These are phyloP conservation scores for Caenorhabditis inopinata DNA, from an alignment of 1,140 invertebrate species.

Conservation along the genomic window DNA sequence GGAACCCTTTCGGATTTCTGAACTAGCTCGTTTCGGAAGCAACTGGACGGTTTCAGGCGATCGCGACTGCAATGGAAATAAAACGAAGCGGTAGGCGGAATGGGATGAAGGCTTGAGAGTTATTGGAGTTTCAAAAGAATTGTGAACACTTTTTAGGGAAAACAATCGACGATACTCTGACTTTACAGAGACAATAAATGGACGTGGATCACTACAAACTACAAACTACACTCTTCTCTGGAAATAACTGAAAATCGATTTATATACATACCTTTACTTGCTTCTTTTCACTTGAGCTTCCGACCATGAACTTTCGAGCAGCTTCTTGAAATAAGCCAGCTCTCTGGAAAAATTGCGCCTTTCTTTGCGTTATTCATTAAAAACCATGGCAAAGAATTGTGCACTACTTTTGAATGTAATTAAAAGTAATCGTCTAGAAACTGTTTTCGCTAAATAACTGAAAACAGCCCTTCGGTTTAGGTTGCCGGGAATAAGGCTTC, in stretches of 20 bases:
- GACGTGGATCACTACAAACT: constrained; percentile 13
- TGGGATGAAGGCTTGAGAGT: background rate
- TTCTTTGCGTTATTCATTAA: too few species aligned
- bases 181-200: constrained; percentile 28
- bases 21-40: constrained; percentile 36
- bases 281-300: constrained; percentile 21
- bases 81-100: constrained; percentile 13
- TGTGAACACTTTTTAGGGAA: too few species aligned
- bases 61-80: constrained; percentile 31
- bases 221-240: constrained; percentile 11
- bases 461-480: too few species aligned
- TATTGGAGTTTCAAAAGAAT: too few species aligned
- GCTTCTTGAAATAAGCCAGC: constrained; percentile 52
- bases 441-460: too few species aligned
- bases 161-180: constrained; percentile 23
- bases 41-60: constrained; percentile 42
- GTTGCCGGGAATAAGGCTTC: too few species aligned
- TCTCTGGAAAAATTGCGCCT: constrained; percentile 26
- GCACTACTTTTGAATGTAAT: too few species aligned
- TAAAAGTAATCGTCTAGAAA: too few species aligned
- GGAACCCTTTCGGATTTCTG: background rate
- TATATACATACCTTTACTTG: constrained; percentile 7
- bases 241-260: background rate
- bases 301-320: constrained; percentile 53
- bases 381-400: too few species aligned